Percentiles rank a stretch among this genome's conserved stretches.
Conservation (phyloP, 2,113 vertebrate genomes). For the Psittacula cyanocephala region DNA sequence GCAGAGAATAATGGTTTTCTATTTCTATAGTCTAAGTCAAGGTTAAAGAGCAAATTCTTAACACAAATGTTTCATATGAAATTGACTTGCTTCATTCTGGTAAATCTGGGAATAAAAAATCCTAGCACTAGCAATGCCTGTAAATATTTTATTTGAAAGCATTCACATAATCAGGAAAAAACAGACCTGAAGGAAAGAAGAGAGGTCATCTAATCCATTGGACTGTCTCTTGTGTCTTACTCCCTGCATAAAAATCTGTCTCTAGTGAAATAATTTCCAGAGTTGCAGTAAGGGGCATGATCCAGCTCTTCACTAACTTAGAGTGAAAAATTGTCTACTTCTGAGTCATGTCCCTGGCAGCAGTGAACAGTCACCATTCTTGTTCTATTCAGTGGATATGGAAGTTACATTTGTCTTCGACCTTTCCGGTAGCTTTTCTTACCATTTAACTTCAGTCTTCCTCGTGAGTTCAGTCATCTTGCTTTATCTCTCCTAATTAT, state of each 20-base stretch:
- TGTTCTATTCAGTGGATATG: neutral
- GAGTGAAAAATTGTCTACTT: neutral
- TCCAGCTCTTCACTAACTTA: neutral
- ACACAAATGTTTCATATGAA: neutral
- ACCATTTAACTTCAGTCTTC: neutral
- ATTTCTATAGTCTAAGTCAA: neutral
- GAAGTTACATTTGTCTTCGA: neutral
- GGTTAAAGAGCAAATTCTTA: conserved; percentile 18
- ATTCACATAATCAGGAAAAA: neutral
- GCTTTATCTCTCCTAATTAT: neutral
- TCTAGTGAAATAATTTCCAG: neutral
- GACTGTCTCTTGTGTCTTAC: neutral
- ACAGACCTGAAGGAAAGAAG: neutral
- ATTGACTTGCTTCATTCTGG: neutral
- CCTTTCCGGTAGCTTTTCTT: neutral
- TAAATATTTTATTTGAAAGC: neutral
- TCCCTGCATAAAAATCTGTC: neutral
- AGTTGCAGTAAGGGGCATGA: neutral
- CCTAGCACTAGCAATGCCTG: neutral
- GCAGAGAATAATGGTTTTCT: neutral
- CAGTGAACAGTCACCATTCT: neutral
- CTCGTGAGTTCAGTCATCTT: neutral
- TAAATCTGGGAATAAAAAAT: neutral
- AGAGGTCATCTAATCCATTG: neutral
- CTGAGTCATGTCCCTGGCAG: neutral